phyloP scores from a whole-genome alignment of 1,140 invertebrate genomes.

The Lamellibrachia luymesi region DNA sequence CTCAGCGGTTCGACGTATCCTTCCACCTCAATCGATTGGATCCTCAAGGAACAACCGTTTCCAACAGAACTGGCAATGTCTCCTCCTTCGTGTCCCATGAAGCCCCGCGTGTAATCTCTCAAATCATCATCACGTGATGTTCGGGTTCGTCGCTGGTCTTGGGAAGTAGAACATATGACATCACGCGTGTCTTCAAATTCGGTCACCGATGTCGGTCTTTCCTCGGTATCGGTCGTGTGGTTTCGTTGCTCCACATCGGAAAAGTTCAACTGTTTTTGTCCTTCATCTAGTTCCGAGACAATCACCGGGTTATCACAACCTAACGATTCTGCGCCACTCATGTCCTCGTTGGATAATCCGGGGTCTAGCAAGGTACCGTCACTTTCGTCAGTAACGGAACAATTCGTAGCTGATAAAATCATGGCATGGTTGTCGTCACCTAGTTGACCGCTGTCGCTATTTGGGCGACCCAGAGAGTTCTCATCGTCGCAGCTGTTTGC shows the following conservation, averaged over 20 bases:
- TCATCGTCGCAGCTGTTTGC: neutral
- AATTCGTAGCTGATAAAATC: neutral
- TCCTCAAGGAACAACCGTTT: neutral
- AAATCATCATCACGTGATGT: neutral
- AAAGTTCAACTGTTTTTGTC: neutral
- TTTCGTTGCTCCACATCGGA: neutral
- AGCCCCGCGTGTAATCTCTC: neutral
- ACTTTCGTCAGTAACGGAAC: neutral
- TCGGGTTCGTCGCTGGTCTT: neutral
- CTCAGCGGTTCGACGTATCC: neutral
- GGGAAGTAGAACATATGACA: neutral
- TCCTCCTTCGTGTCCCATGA: neutral
- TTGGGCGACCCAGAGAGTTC: neutral
- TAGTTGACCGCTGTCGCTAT: neutral
- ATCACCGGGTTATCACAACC: neutral
- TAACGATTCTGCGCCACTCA: neutral
- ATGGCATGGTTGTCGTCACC: neutral
- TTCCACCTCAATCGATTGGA: neutral
- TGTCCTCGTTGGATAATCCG: neutral
- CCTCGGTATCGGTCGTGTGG: neutral
- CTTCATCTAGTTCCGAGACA: neutral
- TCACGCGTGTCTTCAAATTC: neutral
- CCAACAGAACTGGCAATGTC: neutral
- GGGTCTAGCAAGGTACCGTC: neutral
- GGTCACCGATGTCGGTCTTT: neutral